Base-by-base conservation (phyloP, 2,113 vertebrate species). In the Stegastes partitus region DNA sequence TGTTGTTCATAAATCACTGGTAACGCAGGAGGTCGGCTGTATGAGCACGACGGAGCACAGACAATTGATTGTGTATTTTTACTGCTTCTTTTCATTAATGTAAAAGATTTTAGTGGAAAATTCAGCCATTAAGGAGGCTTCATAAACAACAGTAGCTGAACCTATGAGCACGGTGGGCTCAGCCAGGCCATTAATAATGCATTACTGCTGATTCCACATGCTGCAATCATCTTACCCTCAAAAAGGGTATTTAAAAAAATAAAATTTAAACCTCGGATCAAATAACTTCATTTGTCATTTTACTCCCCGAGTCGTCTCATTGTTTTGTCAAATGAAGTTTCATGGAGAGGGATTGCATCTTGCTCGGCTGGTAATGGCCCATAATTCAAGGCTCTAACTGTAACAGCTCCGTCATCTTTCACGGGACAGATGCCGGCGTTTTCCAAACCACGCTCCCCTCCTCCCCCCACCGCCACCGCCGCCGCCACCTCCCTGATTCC, bases 241-340 rank as follows among this genome's bases (percentile, higher is more conserved):
- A 79, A 85, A 83, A 66, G 55, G 53, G 1, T 56, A 45, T 28
- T 51, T 28, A 28, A 28, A 28, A 28, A 28, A 28, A 28, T n/a
- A n/a, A n/a, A n/a, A n/a, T n/a, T n/a, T n/a, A 28, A 34, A 45
- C 57, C 55, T 7, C 2, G 3, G 34, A 83, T 77, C 85, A 80
- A 88, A 89, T 85, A 79, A 87, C 68, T 80, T 89, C 80, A 92
- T 92, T 87, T 84, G 85, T 91, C 90, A 84, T 91, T 83, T 83
- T 57, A 34, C 53, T 86, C 83, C 58, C 26, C 14, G 55, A 86
- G 72, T 82, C 67, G 9, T 88, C 79, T 82, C 85, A 31, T 88
- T 82, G 83, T 91, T 90, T 88, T 87, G 83, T 89, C 81, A 85
- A 83, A 91, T 89, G 50, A 87, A 49, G 77, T 87, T 89, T 85